Evolutionary conservation across 2,797 vertebrate genomes (phyloP).

Genomic region (Poeciliopsis paucimaculata): DNA sequence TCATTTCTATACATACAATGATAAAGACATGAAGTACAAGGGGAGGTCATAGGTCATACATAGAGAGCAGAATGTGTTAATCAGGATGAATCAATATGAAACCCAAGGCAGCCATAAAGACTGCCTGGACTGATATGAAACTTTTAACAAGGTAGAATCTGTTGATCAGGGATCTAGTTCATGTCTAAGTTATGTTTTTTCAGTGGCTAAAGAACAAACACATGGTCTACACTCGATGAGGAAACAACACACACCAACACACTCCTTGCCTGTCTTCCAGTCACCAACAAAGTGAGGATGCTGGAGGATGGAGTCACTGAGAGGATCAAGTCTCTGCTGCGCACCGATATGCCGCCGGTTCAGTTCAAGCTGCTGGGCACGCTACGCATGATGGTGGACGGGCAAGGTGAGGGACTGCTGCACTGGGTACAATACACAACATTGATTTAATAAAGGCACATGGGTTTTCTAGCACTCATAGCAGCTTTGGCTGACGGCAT

Average conservation of each 20-base stretch:
- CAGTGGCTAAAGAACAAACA: neutral
- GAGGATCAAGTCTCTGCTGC: conserved; percentile 84
- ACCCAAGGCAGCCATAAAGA: neutral
- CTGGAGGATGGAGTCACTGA: conserved; percentile 84
- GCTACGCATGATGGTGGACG: conserved; percentile 88
- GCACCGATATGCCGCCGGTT: conserved; percentile 87
- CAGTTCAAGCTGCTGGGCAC: conserved; percentile 90
- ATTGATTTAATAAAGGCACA: neutral
- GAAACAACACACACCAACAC: neutral
- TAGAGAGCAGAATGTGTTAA: neutral
- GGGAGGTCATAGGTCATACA: neutral
- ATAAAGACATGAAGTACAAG: neutral
- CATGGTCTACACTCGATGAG: neutral
- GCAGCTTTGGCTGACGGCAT: neutral
- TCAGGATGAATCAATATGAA: neutral
- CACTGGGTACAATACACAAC: neutral
- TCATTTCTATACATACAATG: neutral
- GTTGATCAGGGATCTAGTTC: neutral
- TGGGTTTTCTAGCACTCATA: neutral
- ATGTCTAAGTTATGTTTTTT: neutral
- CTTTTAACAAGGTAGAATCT: neutral
- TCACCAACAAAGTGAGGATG: conserved; percentile 86
- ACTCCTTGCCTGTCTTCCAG: conserved; percentile 59
- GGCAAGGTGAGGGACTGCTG: conserved; percentile 81
- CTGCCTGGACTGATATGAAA: neutral